Base-by-base conservation (phyloP, 2,797 vertebrate species). In the Mus minutoides region DNA sequence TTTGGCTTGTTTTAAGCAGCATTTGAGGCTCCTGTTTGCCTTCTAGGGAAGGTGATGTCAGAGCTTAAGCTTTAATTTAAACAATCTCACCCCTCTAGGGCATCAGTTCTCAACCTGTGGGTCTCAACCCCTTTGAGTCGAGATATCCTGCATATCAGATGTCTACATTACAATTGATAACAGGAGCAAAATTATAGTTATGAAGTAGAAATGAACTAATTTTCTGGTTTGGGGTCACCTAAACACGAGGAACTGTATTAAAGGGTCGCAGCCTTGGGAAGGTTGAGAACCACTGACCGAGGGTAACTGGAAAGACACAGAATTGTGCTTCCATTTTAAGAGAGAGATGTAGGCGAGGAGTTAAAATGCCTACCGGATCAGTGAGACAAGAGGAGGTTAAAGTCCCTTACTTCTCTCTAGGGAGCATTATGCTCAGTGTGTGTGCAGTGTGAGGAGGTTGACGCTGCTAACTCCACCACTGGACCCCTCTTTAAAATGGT, bases 11-110 rank as follows among this genome's bases (percentile, higher is more conserved):
- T 92, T 29, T 77, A 46, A 91, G 64, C 13, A 56, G 60, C 40
- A 91, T 26, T 89, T 24, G 14, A 49, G 87, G 31, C 49, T 52
- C 56, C 40, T 34, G 52, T 11, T 71, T 60, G 64, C 46, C 62
- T 94, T 96, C 79, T 60, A 40, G 76, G 37, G 56, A 92, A 86
- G 24, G 21, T 37, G 64, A 77, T 58, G 16, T 24, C n/a, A 49
- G 67, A 82, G 12, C 49, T 87, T 84, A 92, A 86, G 17, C 26
- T 92, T 84, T 84, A 73, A 82, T 77, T 64, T 79, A 83, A 77
- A 94, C 64, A 37, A 58, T 62, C 56, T 91, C 43, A 87, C 8
- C 40, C 11, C 58, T 83, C 58, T 12, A 13, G 37, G n/a, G 37
- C 37, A 24, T 37, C 3, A 7, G n/a, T 22, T 40, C 22, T 75